Base-by-base conservation (phyloP, 2,113 vertebrate species). In the Telmatochromis sp. region DNA sequence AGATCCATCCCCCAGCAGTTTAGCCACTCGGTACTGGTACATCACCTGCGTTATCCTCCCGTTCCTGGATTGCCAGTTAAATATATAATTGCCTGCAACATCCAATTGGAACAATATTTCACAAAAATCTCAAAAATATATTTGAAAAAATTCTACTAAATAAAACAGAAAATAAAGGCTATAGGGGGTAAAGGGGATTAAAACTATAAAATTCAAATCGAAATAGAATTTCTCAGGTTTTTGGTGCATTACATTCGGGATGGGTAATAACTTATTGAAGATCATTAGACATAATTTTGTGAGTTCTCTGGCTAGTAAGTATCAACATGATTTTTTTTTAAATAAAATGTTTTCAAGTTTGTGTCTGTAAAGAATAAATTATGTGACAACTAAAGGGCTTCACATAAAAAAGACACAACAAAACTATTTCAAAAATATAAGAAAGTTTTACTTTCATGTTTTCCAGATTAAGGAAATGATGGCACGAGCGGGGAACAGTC, bases 391-490 rank as follows among this genome's bases (percentile, higher is more conserved):
- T 73, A 15, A 73, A 73, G 13, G 37, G 14, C 21, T 28, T 26
- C 21, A 75, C 14, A 28, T 26, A 75, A 47, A 28, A 63, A 47
- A 28, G 2, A 75, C 14, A 28, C 21, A 47, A 45, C 4, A 6
- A 47, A 75, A 47, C 40, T 28, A 17, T 75, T 28, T 47, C 4
- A 28, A 15, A 17, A 75, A 17, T 28, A 75, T 45, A 45, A 37
- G 23, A 75, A 47, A 19, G 23, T 75, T 75, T 75, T 75, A 28
- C 1, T 26, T 47, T 75, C 23, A 19, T 75, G 40, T 89, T 21
- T 47, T 54, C 23, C 83, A 97, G 96, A 96, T 97, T 19, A 91
- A 91, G 87, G 86, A 92, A 80, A 96, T 96, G 94, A 96, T 97
- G 96, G 89, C 96, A 68, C 54, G 3, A 11, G 94, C 95, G 2